Evolutionary conservation across 2,113 vertebrate genomes (phyloP), one percentile per base, ranked within the genome.

Genomic region (Ailuropoda melanoleuca): DNA sequence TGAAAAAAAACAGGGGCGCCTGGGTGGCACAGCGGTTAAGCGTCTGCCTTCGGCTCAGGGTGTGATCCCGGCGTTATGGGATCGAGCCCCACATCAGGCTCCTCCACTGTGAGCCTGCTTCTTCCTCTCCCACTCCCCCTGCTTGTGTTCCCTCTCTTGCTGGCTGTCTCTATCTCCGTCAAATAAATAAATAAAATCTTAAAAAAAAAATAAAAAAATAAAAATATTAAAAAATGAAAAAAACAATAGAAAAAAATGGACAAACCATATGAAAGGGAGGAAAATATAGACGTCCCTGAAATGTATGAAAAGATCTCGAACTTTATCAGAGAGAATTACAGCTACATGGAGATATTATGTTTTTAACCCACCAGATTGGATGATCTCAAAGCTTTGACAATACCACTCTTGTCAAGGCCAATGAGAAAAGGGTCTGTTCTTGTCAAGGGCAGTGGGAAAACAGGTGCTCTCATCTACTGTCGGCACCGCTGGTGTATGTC

Each of bases 181-280:
- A n/a, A n/a, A n/a, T n/a, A n/a, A n/a, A n/a, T n/a, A n/a, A n/a
- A n/a, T n/a, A n/a, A n/a, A n/a, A n/a, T n/a, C n/a, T n/a, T n/a
- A n/a, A n/a, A n/a, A n/a, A n/a, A n/a, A n/a, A n/a, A n/a, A n/a
- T n/a, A n/a, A n/a, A n/a, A n/a, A n/a, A n/a, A n/a, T n/a, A n/a
- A n/a, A n/a, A n/a, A n/a, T n/a, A n/a, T 34, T 68, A 14, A 14
- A 43, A 53, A 92, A 37, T 56, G 15, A 3, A 29, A 46, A 46
- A 64, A 84, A 56, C 55, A 48, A 50, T 46, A 85, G 24, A 60
- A 60, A 70, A 34, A 70, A 46, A 77, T 37, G 60, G 55, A 58
- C 29, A 74, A 96, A 66, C 23, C 13, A 29, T 46, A 29, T 74
- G 90, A 92, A 82, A 55, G 55, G 56, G 21, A 89, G 93, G 55